Base-by-base conservation (phyloP, 2,888 invertebrate species). In the Antheraea yamamai region DNA sequence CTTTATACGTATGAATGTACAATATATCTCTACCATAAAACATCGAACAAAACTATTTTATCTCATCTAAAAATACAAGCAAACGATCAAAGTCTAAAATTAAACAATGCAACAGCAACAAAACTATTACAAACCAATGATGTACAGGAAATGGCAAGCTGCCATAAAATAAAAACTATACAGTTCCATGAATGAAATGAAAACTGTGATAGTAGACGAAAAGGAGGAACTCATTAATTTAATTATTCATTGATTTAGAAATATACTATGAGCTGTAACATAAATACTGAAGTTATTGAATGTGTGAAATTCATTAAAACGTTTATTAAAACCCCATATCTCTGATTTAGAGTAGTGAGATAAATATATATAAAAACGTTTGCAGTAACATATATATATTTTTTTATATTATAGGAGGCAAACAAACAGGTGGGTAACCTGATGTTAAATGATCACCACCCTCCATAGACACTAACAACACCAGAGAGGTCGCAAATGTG, bases 121-220 rank as follows among this genome's bases (percentile, higher is more conserved):
- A 66, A 76, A 51, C 68, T 47, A 51, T 64, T 72, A 76, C 55
- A 73, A 58, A 76, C 72, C 76, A 76, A 61, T 23, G 70, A 70
- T 39, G 14, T 70, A 70, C n/a, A 77, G 83, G 82, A 82, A 85
- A 87, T 87, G 86, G 87, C 87, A 85, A 61, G 14, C 75, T 75
- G 85, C 86, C 87, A 70, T 39, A 23, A 70, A 39, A 39, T 39
- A 35, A 23, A 70, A 23, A 70, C 18, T 68, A 18, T 26, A 70
- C 64, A 30, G 30, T 30, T 66, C 26, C 39, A 70, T 70, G 70
- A 70, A 76, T 71, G 73, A 70, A 61, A 73, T 68, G 71, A 51
- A 47, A 26, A 30, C 30, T 75, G 76, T 55, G 20, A 4, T 70
- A 70, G 70, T 70, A 39, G 70, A 20, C 3, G 10, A n/a, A 39